phyloP scores from a whole-genome alignment of 2,888 invertebrate species.

The Hypomecis punctinalis region DNA sequence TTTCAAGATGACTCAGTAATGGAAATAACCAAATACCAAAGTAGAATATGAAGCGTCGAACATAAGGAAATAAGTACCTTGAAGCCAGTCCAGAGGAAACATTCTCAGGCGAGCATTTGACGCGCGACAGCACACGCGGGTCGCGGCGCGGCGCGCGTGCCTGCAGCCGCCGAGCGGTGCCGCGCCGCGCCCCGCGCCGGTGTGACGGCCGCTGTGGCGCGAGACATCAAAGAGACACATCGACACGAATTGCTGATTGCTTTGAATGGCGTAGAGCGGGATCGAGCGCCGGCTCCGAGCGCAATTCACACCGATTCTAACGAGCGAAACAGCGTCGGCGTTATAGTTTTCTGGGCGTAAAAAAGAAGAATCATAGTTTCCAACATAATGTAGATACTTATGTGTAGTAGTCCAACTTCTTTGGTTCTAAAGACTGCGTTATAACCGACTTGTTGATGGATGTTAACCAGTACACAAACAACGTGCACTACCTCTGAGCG shows the following conservation, averaged over 20 bases:
- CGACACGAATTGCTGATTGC: conserved; percentile 7
- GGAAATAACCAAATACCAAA: not conserved
- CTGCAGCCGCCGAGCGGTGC: not conserved
- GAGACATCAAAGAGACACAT: not conserved
- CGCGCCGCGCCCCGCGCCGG: not conserved
- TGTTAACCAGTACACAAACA: too few relatives aligned
- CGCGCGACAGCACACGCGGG: not conserved
- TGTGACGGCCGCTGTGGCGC: not conserved
- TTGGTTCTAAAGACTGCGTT: too few relatives aligned
- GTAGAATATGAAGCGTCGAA: not conserved
- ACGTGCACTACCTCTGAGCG: too few relatives aligned
- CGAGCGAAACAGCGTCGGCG: not conserved
- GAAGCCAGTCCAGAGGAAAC: conserved; percentile 2
- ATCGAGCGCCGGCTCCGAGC: not conserved
- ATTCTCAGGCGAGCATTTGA: conserved; percentile 11
- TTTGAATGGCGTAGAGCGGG: not conserved
- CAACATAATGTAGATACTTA: too few relatives aligned
- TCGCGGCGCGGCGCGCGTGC: not conserved
- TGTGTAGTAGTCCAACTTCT: too few relatives aligned
- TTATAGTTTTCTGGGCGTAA: too few relatives aligned
- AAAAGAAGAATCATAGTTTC: too few relatives aligned
- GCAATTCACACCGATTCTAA: not conserved
- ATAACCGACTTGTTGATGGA: too few relatives aligned
- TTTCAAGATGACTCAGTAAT: too few relatives aligned
- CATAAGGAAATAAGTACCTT: not conserved